Evolutionary conservation across 2,797 vertebrate species (phyloP), one percentile per base, ranked within the genome.

Genomic region (Dryobates pubescens): DNA sequence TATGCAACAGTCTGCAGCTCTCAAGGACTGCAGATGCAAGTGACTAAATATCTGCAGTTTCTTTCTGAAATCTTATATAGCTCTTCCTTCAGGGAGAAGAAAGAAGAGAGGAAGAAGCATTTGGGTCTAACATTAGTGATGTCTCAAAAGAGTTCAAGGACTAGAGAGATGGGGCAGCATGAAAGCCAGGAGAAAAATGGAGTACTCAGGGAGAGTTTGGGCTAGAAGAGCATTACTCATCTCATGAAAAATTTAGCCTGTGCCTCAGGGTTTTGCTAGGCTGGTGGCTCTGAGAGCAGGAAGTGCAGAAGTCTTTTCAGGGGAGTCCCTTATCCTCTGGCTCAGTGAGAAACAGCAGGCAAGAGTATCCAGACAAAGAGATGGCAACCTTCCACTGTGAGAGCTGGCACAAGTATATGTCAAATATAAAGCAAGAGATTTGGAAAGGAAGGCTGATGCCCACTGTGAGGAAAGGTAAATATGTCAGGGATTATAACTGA

Each of bases 401-500:
- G 58, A 94, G 53, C 70, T 75, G 79, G 74, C 47, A 85, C 9
- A 43, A 95, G 93, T 61, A 93, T 64, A 77, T 69, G 45, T 56
- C 72, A 64, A 67, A 29, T 36, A 93, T 93, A 83, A 82, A 92
- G 43, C 23, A 62, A 36, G 43, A 68, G 65, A 80, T 80, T 56
- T 91, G 71, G 71, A 95, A 36, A 63, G 29, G 83, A 78, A 89
- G 47, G 93, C 51, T 89, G 76, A 54, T 89, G 76, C 82, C 94
- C 93, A 84, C 41, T 82, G 56, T 2, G 20, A 93, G 59, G 62
- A 86, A 54, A 92, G 72, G 69, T 91, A 94, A 96, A 91, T 95
- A 93, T 90, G 65, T 85, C 91, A 93, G 76, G 13, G 69, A 90
- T 94, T 97, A 95, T 80, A 97, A 94, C 87, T 24, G 51, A 83